Conservation (phyloP, 2,113 vertebrate species). For the zebrafish (Danio rerio) region DNA sequence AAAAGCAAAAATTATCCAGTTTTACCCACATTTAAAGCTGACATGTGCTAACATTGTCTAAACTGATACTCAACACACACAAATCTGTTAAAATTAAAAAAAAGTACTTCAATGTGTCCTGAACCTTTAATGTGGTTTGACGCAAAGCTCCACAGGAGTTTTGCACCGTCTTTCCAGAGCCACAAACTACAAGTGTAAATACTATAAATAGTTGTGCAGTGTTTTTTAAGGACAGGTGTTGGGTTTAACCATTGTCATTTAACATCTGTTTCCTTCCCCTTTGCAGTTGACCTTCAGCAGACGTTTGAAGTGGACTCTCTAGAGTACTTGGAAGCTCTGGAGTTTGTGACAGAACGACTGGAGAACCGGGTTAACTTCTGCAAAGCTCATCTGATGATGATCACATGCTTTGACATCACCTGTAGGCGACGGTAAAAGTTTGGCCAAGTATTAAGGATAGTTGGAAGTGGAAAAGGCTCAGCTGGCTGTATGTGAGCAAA, state of each 20-base stretch:
- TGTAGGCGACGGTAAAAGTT: slow-evolving; percentile 83
- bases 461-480: slow-evolving; percentile 39
- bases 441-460: slow-evolving; percentile 16
- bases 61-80: too few species aligned
- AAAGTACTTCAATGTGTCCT: too few species aligned
- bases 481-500: slow-evolving; percentile 17
- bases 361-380: slow-evolving; percentile 98
- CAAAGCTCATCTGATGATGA: slow-evolving; percentile 99
- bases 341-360: slow-evolving; percentile 91
- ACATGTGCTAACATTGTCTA: too few species aligned
- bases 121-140: too few species aligned
- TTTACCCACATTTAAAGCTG: too few species aligned
- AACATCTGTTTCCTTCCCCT: background rate
- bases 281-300: slow-evolving; percentile 92
- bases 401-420: slow-evolving; percentile 97
- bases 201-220: too few species aligned
- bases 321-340: slow-evolving; percentile 94
- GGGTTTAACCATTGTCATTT: background rate
- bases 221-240: background rate
- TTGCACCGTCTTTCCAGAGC: too few species aligned
- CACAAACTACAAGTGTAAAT: too few species aligned
- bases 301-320: slow-evolving; percentile 91
- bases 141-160: too few species aligned
- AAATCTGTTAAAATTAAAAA: too few species aligned
- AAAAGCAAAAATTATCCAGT: too few species aligned